Conservation (phyloP, 92 coral and sea anemone species). For the Scolanthus callimorphus region DNA sequence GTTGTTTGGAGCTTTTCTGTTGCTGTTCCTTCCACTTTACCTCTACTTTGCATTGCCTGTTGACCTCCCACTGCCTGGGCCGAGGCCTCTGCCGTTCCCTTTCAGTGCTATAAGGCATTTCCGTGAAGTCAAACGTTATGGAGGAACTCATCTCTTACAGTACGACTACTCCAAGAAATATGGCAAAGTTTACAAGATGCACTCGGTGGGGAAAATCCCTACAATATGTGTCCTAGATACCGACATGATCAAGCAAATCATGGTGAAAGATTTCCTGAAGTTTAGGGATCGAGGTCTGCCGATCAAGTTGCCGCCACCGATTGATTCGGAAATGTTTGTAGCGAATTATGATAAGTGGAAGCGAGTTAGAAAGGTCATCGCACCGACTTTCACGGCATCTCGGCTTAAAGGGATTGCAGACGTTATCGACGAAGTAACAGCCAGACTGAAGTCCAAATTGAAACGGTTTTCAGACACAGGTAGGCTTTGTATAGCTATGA, state of each 20-base stretch:
- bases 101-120: conserved; percentile 15
- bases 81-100: conserved; percentile 37
- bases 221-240: conserved; percentile 38
- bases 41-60: conserved; percentile 9
- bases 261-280: conserved; percentile 45
- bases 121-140: conserved; percentile 15
- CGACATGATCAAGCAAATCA: conserved; percentile 42
- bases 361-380: conserved; percentile 32
- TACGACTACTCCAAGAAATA: conserved; percentile 24
- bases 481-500: background rate
- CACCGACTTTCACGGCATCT: conserved; percentile 40
- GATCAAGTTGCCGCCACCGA: conserved; percentile 37
- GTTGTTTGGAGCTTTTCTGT: background rate
- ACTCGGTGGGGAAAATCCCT: conserved; percentile 6
- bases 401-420: conserved; percentile 30
- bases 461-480: conserved; percentile 17
- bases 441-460: conserved; percentile 26
- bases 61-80: conserved; percentile 31
- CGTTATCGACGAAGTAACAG: conserved; percentile 23
- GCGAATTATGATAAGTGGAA: conserved; percentile 45
- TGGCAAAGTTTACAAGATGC: conserved; percentile 32
- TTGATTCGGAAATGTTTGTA: conserved; percentile 42
- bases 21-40: conserved; percentile 5
- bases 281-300: conserved; percentile 43
- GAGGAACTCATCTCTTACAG: conserved; percentile 26